These are phyloP conservation scores for Synanthedon vespiformis DNA, from an alignment of 2,888 invertebrate species.

Conservation along the genomic window DNA sequence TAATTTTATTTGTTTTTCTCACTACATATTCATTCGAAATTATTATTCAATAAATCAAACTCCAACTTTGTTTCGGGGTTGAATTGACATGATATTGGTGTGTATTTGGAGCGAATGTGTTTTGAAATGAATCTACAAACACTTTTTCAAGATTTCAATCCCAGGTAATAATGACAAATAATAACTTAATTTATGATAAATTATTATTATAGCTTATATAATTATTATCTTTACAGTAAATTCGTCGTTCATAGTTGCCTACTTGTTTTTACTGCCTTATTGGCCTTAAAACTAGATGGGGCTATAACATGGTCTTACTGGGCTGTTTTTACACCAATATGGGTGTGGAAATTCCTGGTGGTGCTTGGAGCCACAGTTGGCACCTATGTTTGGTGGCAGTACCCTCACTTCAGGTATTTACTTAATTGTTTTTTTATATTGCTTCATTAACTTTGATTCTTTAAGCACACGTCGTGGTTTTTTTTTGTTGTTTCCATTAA, in stretches of 20 bases:
- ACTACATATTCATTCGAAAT: slow-evolving; percentile 3
- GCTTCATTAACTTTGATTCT: too few relatives aligned
- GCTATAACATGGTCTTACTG: slow-evolving; percentile 94
- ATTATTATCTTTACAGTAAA: slow-evolving; percentile 79
- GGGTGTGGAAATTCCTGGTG: slow-evolving; percentile 96
- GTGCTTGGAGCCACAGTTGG: slow-evolving; percentile 92
- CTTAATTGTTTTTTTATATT: too few relatives aligned
- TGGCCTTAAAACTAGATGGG: slow-evolving; percentile 91
- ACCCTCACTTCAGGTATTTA: slow-evolving; percentile 89
- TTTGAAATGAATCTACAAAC: slow-evolving; percentile 87
- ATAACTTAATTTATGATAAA: slow-evolving; percentile 2
- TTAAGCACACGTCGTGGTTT: too few relatives aligned
- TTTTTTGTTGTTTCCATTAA: too few relatives aligned
- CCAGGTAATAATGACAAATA: slow-evolving; percentile 81
- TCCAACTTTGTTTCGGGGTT: slow-evolving; percentile 2
- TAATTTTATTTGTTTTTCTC: too few relatives aligned
- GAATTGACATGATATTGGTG: slow-evolving; percentile 30
- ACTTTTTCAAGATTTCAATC: slow-evolving; percentile 91
- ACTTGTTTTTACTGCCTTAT: slow-evolving; percentile 89
- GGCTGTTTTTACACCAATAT: slow-evolving; percentile 96
- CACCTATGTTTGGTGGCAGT: slow-evolving; percentile 95
- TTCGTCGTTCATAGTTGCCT: slow-evolving; percentile 96
- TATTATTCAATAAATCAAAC: slow-evolving; percentile 5
- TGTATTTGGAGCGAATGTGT: slow-evolving; percentile 43
- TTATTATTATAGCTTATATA: slow-evolving; percentile 9